Evolutionary conservation across 1,140 invertebrate genomes (phyloP), one percentile per base, ranked within the genome.

Genomic region (Listronotus oregonensis): DNA sequence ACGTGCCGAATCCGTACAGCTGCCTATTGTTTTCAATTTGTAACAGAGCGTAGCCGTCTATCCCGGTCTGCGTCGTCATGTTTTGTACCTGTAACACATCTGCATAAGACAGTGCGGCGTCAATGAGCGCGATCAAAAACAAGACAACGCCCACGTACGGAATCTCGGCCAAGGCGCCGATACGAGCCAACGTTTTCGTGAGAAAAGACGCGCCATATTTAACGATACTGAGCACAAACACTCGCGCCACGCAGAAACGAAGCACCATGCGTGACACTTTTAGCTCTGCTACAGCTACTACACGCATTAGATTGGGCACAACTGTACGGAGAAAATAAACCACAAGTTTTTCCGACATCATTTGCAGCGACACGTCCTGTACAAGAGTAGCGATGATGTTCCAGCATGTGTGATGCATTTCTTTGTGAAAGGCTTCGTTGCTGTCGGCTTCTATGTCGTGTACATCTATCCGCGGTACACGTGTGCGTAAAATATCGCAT

Each of bases 1-100:
- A 39, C 37, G 37, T 39, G 37, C 37, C 37, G 37, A 39, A 39
- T 12, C 37, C 37, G 12, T 39, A 39, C 37, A 39, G 37, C 37
- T 39, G 37, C 37, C 37, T 39, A 39, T 39, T 39, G 37, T 39
- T 39, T 39, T 39, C 37, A 39, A 39, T 39, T 39, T 39, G 37
- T 39, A 39, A 39, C 37, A 39, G 37, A 39, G 37, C 37, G 37
- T 39, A 39, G 37, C 37, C 37, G 37, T 39, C 37, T 39, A 39
- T 39, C 37, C 37, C 37, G 37, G 37, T 39, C 37, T 39, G 37
- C 7, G 37, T 39, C 37, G 37, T 39, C 37, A 39, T 39, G 37
- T 39, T 39, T 39, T 39, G 37, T 39, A 39, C 37, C 37, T 8
- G 37, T 39, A 39, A 39, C 37, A 39, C 37, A 39, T 39, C 12